Evolutionary conservation across 64 coral and sea anemone genomes (phyloP), one percentile per base, ranked within the genome.

Genomic region (Cladopsammia gracilis): DNA sequence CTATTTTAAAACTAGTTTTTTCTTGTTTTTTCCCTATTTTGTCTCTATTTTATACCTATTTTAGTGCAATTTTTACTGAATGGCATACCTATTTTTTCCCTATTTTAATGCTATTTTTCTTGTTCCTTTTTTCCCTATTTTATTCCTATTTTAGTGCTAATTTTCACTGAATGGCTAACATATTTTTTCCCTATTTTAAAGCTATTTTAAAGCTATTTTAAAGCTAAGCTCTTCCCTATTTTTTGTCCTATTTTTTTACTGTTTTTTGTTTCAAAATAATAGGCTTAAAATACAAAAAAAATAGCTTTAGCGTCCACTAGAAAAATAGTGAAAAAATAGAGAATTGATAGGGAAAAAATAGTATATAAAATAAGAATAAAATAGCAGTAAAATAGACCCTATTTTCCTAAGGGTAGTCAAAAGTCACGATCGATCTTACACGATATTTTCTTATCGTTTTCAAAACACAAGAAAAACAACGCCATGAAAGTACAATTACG

Each of bases 201-300:
- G 57, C 57, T 83, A 83, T 83, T 83, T 83, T 61, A 62, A 83
- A 81, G 46, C 53, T 81, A 81, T 81, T 56, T 81, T n/a, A n/a
- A n/a, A n/a, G n/a, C n/a, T n/a, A n/a, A n/a, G n/a, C n/a, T n/a
- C n/a, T n/a, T n/a, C n/a, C n/a, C n/a, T 81, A 15, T n/a, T 18
- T 57, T 51, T 79, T 53, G 78, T 50, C 59, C 56, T 58, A 62
- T 83, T 83, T 82, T 82, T 82, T 62, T 2, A 61, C 78, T 60
- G 59, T 23, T 82, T 82, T 82, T 82, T 82, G 78, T 82, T 82
- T 82, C 78, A 82, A 82, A 82, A 82, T 82, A 82, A 82, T 82
- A 82, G 78, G 78, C 43, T 61, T 83, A 58, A 83, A 83, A 82
- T 82, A 82, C 51, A 25, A 22, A 60, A 82, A 10, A 59, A 82